These are phyloP conservation scores for Anniella stebbinsi DNA, from an alignment of 2,797 vertebrate genomes.

Conservation along the genomic window DNA sequence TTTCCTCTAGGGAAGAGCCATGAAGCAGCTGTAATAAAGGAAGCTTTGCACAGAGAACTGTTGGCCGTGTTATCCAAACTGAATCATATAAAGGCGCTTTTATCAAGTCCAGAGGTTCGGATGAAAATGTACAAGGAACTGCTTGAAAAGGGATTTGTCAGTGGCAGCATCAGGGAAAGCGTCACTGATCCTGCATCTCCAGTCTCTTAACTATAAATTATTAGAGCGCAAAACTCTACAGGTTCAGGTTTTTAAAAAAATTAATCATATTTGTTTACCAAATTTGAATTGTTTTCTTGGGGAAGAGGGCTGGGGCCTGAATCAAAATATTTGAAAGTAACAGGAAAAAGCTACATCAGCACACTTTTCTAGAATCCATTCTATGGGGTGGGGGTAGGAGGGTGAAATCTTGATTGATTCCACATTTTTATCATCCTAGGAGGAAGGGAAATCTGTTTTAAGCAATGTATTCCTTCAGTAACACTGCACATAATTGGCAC, in stretches of 20 bases:
- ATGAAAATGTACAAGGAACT: slow-evolving; percentile 81
- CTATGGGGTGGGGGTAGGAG: neutral
- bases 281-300: slow-evolving; percentile 29
- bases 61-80: slow-evolving; percentile 78
- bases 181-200: slow-evolving; percentile 40
- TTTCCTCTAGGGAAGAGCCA: slow-evolving; percentile 80
- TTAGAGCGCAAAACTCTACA: slow-evolving; percentile 33
- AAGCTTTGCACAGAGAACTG: slow-evolving; percentile 80
- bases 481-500: slow-evolving; percentile 38
- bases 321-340: neutral
- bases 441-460: slow-evolving; percentile 37
- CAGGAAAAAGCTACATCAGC: slow-evolving; percentile 19
- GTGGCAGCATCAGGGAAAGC: slow-evolving; percentile 53
- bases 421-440: neutral
- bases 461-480: slow-evolving; percentile 64
- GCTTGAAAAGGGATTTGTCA: slow-evolving; percentile 71
- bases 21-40: slow-evolving; percentile 77
- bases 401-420: neutral
- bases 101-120: slow-evolving; percentile 80
- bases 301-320: neutral
- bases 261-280: slow-evolving; percentile 50
- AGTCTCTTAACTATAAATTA: slow-evolving; percentile 53
- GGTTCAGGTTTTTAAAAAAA: slow-evolving; percentile 25
- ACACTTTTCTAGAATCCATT: slow-evolving; percentile 21
- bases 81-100: slow-evolving; percentile 82